Base-by-base conservation (phyloP, 2,797 vertebrate species). In the Gymnothorax javanicus region DNA sequence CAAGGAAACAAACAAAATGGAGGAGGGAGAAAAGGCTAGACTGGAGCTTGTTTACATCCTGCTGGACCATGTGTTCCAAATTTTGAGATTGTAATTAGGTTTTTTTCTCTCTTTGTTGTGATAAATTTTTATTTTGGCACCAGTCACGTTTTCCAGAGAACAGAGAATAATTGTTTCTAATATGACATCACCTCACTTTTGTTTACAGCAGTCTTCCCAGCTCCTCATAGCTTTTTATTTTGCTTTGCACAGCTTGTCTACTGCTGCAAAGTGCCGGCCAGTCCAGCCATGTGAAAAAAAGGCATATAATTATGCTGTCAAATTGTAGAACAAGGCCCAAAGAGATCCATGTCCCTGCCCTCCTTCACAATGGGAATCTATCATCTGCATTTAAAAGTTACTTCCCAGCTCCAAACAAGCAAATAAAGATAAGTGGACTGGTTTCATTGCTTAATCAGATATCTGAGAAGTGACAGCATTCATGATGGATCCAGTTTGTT, bases 231-330 rank as follows among this genome's bases (percentile, higher is more conserved):
- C 59, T 54, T 60, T 86, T 62, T 52, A 62, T 12, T 20, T 58
- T 86, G 73, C 58, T 50, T 25, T n/a, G 23, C 43, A 7, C 20
- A 82, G 77, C 79, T 82, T 57, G 62, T 83, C 62, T 58, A 17
- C 52, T 23, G 79, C 17, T 25, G 12, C 50, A 83, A 15, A 58
- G 52, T 50, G 17, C 56, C 77, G 17, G 13, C 43, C 75, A 27
- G 75, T 43, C 57, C 57, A 7, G 11, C 11, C 15, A 25, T 84
- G 58, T 25, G 50, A 64, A 7, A 64, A 7, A n/a, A 58, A 9
- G 20, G 13, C 2, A 52, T 50, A 50, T 6, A 75, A 50, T 43
- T 15, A 75, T 75, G 71, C 43, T 43, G 27, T 20, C 62, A 64
- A 20, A 64, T 64, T 3, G 15, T 15, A 75, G 71, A 71, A 25